Percentiles rank a stretch among this genome's conserved stretches.
These are phyloP conservation scores for Arge pagana DNA, from an alignment of 2,888 invertebrate genomes.

Conservation along the genomic window DNA sequence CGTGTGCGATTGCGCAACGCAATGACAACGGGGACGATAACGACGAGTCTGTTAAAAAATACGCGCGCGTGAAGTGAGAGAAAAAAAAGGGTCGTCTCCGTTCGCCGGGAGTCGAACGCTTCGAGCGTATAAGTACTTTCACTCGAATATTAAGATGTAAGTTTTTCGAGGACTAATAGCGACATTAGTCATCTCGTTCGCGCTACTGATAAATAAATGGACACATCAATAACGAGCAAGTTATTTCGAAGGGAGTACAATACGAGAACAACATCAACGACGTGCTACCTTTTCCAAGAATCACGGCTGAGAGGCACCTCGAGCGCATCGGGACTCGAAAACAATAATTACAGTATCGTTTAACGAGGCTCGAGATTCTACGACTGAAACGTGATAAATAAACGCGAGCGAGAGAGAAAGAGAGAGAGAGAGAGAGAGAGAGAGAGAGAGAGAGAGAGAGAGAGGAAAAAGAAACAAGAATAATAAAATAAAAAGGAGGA, in stretches of 20 bases:
- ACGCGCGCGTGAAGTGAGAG: too few species aligned
- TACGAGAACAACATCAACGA: too few species aligned
- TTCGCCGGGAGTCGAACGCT: too few species aligned
- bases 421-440: not conserved
- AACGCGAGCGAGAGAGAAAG: not conserved
- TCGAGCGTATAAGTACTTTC: too few species aligned
- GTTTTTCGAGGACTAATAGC: conserved; percentile 49
- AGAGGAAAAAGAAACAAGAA: conserved; percentile 14
- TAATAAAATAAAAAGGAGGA: conserved; percentile 31
- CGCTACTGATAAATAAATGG: conserved; percentile 52
- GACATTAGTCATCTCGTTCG: conserved; percentile 52
- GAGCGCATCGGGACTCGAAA: too few species aligned
- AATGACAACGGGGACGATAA: not conserved
- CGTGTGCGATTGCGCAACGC: conserved; percentile 10
- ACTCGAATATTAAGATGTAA: conserved; percentile 42
- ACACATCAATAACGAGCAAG: conserved; percentile 48
- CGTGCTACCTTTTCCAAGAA: not conserved
- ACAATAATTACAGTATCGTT: too few species aligned
- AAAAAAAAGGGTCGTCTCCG: conserved; percentile 2
- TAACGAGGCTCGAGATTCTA: too few species aligned
- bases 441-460: not conserved
- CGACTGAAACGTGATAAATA: conserved; percentile 15
- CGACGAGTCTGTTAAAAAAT: not conserved
- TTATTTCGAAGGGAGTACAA: conserved; percentile 12
- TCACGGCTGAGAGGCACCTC: too few species aligned